Evolutionary conservation across 2,888 invertebrate species (phyloP).

Genomic region (Hanleya hanleyi): DNA sequence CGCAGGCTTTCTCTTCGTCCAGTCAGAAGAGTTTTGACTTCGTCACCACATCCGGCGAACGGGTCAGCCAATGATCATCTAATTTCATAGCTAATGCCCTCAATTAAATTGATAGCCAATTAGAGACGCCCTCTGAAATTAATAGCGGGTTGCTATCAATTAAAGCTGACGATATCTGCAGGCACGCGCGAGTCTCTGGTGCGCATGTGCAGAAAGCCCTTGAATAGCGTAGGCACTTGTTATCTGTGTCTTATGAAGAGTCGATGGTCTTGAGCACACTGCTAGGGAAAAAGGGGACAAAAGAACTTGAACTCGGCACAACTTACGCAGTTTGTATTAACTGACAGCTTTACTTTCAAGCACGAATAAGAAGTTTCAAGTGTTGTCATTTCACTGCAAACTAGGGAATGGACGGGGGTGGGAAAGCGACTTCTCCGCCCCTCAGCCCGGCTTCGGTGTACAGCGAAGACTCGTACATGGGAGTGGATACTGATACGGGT

Average conservation of each 20-base stretch:
- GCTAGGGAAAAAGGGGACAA: too few relatives aligned
- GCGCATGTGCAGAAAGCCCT: slow-evolving; percentile 29
- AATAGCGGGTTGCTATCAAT: slow-evolving; percentile 32
- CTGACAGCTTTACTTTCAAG: too few relatives aligned
- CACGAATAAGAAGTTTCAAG: too few relatives aligned
- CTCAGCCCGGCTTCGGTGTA: neutral
- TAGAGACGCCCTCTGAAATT: slow-evolving; percentile 42
- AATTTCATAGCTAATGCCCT: slow-evolving; percentile 43
- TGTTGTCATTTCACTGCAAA: too few relatives aligned
- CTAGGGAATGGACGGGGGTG: slow-evolving; percentile 7
- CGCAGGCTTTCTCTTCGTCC: too few relatives aligned
- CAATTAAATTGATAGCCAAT: slow-evolving; percentile 54
- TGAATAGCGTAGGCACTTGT: slow-evolving; percentile 3
- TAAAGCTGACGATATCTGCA: slow-evolving; percentile 18
- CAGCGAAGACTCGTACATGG: neutral
- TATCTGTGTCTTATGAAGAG: neutral
- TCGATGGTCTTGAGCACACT: neutral
- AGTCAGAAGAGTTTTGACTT: too few relatives aligned
- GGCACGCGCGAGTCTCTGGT: slow-evolving; percentile 26
- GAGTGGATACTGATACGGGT: neutral
- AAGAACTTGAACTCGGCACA: too few relatives aligned
- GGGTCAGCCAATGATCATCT: slow-evolving; percentile 29
- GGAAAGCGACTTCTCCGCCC: neutral
- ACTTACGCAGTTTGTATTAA: too few relatives aligned
- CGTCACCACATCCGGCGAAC: neutral